Evolutionary conservation across 2,113 vertebrate genomes (phyloP), one percentile per base, ranked within the genome.

Genomic region (Chlorodrepanis virens): DNA sequence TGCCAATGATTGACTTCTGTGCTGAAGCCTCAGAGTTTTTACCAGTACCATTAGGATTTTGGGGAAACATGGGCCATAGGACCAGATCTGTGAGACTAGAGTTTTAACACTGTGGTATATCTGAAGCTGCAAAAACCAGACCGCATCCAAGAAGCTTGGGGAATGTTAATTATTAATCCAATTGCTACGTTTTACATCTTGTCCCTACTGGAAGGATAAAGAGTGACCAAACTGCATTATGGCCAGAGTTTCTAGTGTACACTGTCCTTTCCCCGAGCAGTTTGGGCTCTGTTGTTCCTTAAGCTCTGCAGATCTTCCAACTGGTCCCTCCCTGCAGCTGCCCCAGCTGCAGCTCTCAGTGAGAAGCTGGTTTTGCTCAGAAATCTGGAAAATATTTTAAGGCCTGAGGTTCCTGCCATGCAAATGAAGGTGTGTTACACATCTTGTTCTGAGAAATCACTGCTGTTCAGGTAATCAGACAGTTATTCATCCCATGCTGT

Each of bases 351-450:
- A 79, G 69, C 63, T 54, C 37, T 84, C 40, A 35, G 40, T 11
- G 28, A 67, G 35, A 80, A 92, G 15, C 33, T 4, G 11, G 11
- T 47, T 88, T 63, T 86, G 25, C 42, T 83, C 12, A 52, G 42
- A 23, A 80, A 49, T 49, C 28, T 83, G 56, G n/a, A 96, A 96
- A 67, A 53, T 94, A 95, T 93, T 96, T 96, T 85, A 92, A 85
- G 81, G 35, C 37, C 77, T 45, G 82, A 92, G 81, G 60, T 72
- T 54, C 25, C 53, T 87, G 77, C 74, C 74, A 76, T 65, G 45
- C 57, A 96, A 95, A 96, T 92, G 84, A 94, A 96, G n/a, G 59
- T 90, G 59, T 75, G 65, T 85, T 89, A 94, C 63, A 85, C 71
- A 77, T 60, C 69, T 90, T 91, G 90, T 84, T 91, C 60, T 95